Evolutionary conservation across 2,113 vertebrate genomes (phyloP).

Genomic region (Thinocorus orbignyianus): DNA sequence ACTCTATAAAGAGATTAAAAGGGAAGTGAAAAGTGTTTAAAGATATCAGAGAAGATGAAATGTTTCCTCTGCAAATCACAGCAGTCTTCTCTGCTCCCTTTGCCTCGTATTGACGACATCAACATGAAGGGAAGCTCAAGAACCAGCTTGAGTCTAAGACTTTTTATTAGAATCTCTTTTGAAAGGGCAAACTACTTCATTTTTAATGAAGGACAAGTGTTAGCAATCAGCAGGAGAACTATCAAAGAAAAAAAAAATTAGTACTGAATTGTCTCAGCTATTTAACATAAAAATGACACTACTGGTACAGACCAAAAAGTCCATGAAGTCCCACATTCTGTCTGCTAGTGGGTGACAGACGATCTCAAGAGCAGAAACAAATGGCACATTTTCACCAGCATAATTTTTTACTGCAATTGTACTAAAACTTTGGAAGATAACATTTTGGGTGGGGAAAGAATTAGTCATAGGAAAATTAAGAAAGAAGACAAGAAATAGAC

Average conservation of each 20-base stretch:
- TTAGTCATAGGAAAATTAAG: background rate
- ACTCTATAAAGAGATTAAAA: background rate
- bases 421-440: background rate
- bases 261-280: background rate
- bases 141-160: background rate
- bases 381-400: background rate
- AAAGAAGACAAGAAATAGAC: background rate
- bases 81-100: background rate
- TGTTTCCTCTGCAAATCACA: background rate
- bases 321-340: background rate
- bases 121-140: background rate
- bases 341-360: background rate
- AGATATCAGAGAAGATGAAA: background rate
- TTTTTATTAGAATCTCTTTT: background rate
- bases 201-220: conserved; percentile 14
- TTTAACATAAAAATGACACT: background rate
- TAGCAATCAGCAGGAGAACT: background rate
- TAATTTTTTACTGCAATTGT: background rate
- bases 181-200: background rate
- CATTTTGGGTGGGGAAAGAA: background rate
- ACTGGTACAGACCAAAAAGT: background rate
- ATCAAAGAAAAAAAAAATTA: background rate
- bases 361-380: background rate
- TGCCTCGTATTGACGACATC: background rate
- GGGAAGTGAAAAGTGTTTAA: background rate